Evolutionary conservation across 2,797 vertebrate genomes (phyloP).

Genomic region (Acipenser ruthenus): DNA sequence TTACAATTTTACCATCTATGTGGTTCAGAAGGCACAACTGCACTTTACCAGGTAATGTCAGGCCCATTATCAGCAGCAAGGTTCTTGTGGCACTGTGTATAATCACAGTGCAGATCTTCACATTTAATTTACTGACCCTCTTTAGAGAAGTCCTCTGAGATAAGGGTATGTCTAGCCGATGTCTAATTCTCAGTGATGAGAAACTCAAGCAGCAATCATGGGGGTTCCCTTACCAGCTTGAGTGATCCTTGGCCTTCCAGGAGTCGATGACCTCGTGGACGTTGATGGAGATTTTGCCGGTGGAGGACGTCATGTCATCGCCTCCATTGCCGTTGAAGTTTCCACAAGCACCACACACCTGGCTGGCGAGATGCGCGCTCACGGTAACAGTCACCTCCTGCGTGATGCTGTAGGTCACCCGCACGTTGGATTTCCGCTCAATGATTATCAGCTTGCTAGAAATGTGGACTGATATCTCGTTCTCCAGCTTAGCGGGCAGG

Average conservation of each 20-base stretch:
- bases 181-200: no score
- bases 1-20: no score
- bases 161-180: no score
- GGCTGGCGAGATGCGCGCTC: slow-evolving; percentile 28
- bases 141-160: background rate
- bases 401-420: slow-evolving; percentile 41
- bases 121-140: background rate
- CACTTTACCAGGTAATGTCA: background rate
- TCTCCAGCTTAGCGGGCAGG: slow-evolving; percentile 39
- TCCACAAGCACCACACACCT: slow-evolving; percentile 63
- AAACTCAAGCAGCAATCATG: background rate
- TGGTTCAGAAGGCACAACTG: no score
- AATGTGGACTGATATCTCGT: slow-evolving; percentile 34
- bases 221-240: slow-evolving; percentile 51
- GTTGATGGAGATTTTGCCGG: slow-evolving; percentile 31
- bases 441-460: slow-evolving; percentile 40
- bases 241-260: slow-evolving; percentile 62
- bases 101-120: background rate
- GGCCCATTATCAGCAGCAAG: background rate
- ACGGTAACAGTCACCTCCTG: slow-evolving; percentile 46
- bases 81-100: background rate
- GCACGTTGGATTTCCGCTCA: slow-evolving; percentile 35
- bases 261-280: slow-evolving; percentile 37
- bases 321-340: slow-evolving; percentile 52
- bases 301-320: slow-evolving; percentile 46